A percentile compares a stretch with the other conserved stretches of the same genome.
Conservation (phyloP, 2,888 invertebrate species). For the Ochropacha duplaris region DNA sequence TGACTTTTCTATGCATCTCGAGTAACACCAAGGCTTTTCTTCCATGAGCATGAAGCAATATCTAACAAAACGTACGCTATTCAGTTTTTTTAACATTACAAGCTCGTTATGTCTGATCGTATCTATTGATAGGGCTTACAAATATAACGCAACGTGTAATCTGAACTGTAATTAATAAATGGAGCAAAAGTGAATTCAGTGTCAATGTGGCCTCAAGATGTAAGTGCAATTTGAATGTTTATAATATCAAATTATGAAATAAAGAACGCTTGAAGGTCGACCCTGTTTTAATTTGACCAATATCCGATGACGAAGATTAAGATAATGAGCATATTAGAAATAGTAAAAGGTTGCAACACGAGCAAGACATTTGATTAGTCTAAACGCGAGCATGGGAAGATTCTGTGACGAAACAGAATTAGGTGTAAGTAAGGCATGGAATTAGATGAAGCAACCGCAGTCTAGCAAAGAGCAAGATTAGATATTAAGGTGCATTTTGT, state of each 20-base stretch:
- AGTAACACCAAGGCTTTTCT: neutral
- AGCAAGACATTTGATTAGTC: constrained; percentile 43
- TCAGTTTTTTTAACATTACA: neutral
- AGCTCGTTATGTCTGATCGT: neutral
- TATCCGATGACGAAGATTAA: constrained; percentile 34
- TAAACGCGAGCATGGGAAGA: constrained; percentile 50
- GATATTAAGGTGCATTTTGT: constrained; percentile 26
- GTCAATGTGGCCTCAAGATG: constrained; percentile 27
- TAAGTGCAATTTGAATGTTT: constrained; percentile 25
- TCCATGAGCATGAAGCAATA: neutral
- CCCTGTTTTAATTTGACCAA: constrained; percentile 27
- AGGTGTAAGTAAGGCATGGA: constrained; percentile 43
- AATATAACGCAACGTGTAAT: constrained; percentile 1
- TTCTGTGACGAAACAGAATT: constrained; percentile 50
- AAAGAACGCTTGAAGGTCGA: constrained; percentile 46
- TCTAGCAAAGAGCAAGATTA: constrained; percentile 33
- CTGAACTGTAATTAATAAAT: constrained; percentile 16
- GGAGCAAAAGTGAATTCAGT: constrained; percentile 27
- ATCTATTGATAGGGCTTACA: constrained; percentile 2
- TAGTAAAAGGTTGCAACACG: constrained; percentile 29
- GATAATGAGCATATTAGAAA: neutral
- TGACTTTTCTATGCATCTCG: neutral
- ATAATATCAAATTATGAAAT: constrained; percentile 36
- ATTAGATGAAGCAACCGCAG: constrained; percentile 59
- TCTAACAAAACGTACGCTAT: neutral